Percentiles rank a stretch among this genome's conserved stretches.
phyloP scores from a whole-genome alignment of 2,797 vertebrate species.

The Alauda arvensis region DNA sequence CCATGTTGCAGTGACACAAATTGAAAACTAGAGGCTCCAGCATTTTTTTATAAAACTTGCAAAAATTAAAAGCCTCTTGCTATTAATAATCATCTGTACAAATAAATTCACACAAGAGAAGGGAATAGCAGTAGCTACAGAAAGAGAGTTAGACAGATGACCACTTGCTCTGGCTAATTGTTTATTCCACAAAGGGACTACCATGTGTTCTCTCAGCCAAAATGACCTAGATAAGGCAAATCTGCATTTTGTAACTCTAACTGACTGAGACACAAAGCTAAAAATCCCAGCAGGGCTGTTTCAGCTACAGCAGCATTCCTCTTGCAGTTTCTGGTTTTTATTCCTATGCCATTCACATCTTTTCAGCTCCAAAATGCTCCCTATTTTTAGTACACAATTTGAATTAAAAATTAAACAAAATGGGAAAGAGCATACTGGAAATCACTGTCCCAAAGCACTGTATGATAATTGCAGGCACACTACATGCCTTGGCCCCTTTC shows the following conservation, averaged over 20 bases:
- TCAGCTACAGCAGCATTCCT: slow-evolving; percentile 19
- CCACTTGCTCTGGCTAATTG: background rate
- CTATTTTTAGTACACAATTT: slow-evolving; percentile 56
- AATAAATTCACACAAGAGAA: background rate
- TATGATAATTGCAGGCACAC: background rate
- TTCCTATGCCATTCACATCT: slow-evolving; percentile 1
- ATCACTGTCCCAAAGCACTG: slow-evolving; percentile 19
- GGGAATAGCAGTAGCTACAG: background rate
- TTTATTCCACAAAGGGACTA: slow-evolving; percentile 35
- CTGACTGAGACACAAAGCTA: slow-evolving; percentile 11
- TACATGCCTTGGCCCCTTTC: background rate
- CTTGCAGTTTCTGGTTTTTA: slow-evolving; percentile 14
- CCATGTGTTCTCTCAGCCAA: slow-evolving; percentile 31
- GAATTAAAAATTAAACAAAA: slow-evolving; percentile 60
- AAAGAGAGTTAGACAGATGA: slow-evolving; percentile 1
- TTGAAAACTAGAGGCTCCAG: background rate
- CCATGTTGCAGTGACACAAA: background rate
- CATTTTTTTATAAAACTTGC: background rate
- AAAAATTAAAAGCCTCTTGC: background rate
- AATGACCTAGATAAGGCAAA: slow-evolving; percentile 36
- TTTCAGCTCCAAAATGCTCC: slow-evolving; percentile 24
- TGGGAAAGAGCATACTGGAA: slow-evolving; percentile 34
- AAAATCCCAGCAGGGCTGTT: slow-evolving; percentile 46
- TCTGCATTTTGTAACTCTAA: slow-evolving; percentile 27
- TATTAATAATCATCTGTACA: background rate